Evolutionary conservation across 2,113 vertebrate species (phyloP), one percentile per base, ranked within the genome.

Genomic region (Odobenus rosmarus): DNA sequence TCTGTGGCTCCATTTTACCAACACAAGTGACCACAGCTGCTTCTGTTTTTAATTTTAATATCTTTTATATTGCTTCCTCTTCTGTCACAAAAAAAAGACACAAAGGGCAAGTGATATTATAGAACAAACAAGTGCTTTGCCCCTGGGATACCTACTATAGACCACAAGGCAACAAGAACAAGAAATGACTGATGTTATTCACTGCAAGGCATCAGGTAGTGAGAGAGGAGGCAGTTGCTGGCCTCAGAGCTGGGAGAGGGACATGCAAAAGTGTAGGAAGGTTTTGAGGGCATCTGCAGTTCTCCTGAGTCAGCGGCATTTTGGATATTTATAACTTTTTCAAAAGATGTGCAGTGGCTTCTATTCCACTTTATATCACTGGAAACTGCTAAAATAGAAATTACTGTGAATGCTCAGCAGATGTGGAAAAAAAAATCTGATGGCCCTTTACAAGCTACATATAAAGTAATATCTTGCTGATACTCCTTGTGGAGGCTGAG

Each of bases 341-440:
- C 26, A 39, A 61, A 95, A 93, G 12, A 21, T 14, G 62, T 9
- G 31, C 55, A 31, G 23, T 74, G 24, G 19, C 42, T 61, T 92
- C 84, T 80, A 46, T 72, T 93, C 13, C 33, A 62, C 51, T 71
- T 81, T 57, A 77, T 18, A 28, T 85, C 79, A 64, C n/a, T 18
- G 55, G 91, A 89, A 64, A 24, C 39, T 84, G 57, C 77, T 89
- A 82, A 95, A 92, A 77, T 49, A 96, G 88, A 92, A 92, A 69
- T 82, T 28, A 62, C 26, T 69, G 84, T 57, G 71, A 92, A 62
- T 55, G 51, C 10, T 93, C 26, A 69, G 87, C 79, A 89, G 84
- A 88, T 8, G 7, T 57, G 26, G 9, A 11, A 82, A 55, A 82
- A 80, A 82, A 80, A 71, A 23, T 62, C 53, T 7, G 51, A 46